Conservation (phyloP, 2,797 vertebrate species). For the Dipus sagitta region DNA sequence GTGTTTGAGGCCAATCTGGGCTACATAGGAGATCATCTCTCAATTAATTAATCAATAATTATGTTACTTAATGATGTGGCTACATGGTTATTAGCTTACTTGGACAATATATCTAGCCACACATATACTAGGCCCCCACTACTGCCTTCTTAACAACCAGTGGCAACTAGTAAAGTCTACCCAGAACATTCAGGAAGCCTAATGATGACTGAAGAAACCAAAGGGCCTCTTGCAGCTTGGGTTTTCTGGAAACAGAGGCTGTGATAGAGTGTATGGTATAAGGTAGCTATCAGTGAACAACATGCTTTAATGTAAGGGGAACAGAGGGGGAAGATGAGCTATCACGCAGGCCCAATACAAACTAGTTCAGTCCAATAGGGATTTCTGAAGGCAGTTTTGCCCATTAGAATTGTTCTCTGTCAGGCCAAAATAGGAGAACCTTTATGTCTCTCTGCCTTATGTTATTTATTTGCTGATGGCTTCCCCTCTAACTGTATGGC, state of each 20-base stretch:
- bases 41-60: not conserved
- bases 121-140: not conserved
- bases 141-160: not conserved
- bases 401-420: not conserved
- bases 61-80: not conserved
- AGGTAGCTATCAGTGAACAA: not conserved
- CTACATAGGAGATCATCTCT: not conserved
- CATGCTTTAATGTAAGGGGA: not conserved
- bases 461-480: not conserved
- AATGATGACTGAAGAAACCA: constrained; percentile 32
- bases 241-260: constrained; percentile 31
- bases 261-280: not conserved
- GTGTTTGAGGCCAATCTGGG: not conserved
- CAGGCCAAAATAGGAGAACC: not conserved
- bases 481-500: no score
- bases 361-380: not conserved
- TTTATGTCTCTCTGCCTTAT: not conserved
- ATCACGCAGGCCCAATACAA: not conserved
- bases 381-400: not conserved
- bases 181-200: not conserved
- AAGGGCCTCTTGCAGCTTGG: constrained; percentile 12
- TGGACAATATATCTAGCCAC: not conserved
- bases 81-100: not conserved
- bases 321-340: not conserved
- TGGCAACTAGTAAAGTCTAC: constrained; percentile 1